Evolutionary conservation across 2,113 vertebrate species (phyloP), one percentile per base, ranked within the genome.

Genomic region (Equus przewalskii): DNA sequence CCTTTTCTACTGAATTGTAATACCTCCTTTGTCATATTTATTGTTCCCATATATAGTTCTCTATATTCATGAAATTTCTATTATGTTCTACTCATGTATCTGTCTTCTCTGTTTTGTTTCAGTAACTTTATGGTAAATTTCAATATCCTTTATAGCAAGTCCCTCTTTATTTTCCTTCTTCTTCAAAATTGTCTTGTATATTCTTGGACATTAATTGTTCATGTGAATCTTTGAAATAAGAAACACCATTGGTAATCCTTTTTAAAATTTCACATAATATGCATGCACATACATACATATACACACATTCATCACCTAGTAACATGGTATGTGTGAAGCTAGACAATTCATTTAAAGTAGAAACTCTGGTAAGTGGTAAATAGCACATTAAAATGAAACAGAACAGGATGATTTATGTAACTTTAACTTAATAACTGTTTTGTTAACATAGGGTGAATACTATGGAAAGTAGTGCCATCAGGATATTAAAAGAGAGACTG

Each of bases 391-490:
- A 94, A 97, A 84, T 89, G 60, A 93, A 95, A 92, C 76, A 94
- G 16, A 90, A 95, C 41, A 82, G 36, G 36, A 64, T 96, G 49
- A n/a, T 79, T 95, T 87, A 83, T 92, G 16, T 86, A 70, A 93
- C 26, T 92, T 75, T 89, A 4, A 62, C 69, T 54, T 93, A 91
- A 96, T 84, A 58, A 6, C 95, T 96, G 76, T 95, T 97, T 98
- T 76, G 46, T 87, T 98, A 76, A 92, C 81, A 69, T 96, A 99
- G 99, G 94, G 99, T 99, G 11, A 96, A 97, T 88, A 98, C 98
- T 41, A 99, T 99, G 81, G 99, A 99, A 98, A 98, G 98, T 49
- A 99, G 99, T 75, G 99, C 99, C 94, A 98, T 99, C 8, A 99
- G 98, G 87, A 98, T 99, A 86, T 98, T 99, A 96, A 99, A 99